These are phyloP conservation scores for Drosophila anceps DNA, from an alignment of 2,888 invertebrate genomes.

Conservation along the genomic window DNA sequence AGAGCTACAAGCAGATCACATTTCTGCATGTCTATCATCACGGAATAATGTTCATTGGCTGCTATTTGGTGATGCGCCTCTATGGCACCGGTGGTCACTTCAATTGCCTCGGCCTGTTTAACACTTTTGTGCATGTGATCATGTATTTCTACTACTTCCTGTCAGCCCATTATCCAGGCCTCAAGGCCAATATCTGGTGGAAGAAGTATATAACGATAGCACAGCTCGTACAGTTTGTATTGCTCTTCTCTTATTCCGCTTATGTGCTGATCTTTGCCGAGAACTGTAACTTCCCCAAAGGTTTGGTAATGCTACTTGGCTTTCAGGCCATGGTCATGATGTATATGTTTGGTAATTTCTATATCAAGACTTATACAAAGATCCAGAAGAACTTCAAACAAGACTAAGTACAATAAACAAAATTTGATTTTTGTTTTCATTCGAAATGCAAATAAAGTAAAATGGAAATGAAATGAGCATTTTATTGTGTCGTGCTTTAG, in stretches of 20 bases:
- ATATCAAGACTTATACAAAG: slow-evolving; percentile 86
- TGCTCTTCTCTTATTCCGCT: slow-evolving; percentile 88
- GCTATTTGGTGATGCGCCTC: slow-evolving; percentile 91
- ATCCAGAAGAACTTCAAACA: neutral
- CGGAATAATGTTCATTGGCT: slow-evolving; percentile 89
- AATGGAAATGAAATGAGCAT: slow-evolving; percentile 6
- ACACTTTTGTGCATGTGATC: slow-evolving; percentile 85
- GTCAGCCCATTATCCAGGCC: slow-evolving; percentile 85
- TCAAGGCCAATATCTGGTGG: slow-evolving; percentile 86
- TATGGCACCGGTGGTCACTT: slow-evolving; percentile 88
- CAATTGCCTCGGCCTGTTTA: slow-evolving; percentile 85
- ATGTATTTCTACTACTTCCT: slow-evolving; percentile 86
- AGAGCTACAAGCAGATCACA: slow-evolving; percentile 94
- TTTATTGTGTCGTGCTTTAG: neutral
- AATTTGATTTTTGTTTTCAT: neutral
- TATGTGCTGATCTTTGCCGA: slow-evolving; percentile 82
- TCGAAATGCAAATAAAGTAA: slow-evolving; percentile 38
- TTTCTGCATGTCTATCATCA: slow-evolving; percentile 96
- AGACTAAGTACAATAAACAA: neutral
- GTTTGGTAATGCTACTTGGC: slow-evolving; percentile 86
- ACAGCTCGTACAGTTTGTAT: slow-evolving; percentile 87
- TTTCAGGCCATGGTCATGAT: slow-evolving; percentile 86
- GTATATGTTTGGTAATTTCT: slow-evolving; percentile 87
- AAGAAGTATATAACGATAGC: slow-evolving; percentile 86
- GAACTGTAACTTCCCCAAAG: slow-evolving; percentile 86